Evolutionary conservation across 2,113 vertebrate species (phyloP).

Genomic region (Gnathonemus longibarbis): DNA sequence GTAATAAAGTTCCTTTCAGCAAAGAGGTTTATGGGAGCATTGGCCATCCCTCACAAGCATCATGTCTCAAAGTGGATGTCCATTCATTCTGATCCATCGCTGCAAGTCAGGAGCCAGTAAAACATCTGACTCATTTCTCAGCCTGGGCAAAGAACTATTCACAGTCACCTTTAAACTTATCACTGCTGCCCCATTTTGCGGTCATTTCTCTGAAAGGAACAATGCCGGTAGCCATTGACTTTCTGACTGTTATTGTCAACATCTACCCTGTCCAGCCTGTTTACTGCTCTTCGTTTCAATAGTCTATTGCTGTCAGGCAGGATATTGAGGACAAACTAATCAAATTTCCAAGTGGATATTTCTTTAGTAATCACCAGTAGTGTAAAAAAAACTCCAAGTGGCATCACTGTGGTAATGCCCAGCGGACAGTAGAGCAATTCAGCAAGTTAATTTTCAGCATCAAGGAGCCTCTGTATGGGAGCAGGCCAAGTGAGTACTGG

Average conservation of each 20-base stretch:
- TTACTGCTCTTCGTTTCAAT: slow-evolving; percentile 35
- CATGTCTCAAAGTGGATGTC: not conserved
- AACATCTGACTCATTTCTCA: not conserved
- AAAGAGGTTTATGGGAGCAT: not conserved
- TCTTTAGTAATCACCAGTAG: not conserved
- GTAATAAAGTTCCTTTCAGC: not conserved
- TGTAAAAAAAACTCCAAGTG: not conserved
- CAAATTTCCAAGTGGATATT: not conserved
- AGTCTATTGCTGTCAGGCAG: too few relatives aligned
- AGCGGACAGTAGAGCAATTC: not conserved
- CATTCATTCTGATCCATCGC: not conserved
- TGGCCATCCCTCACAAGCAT: not conserved
- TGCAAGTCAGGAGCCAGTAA: not conserved
- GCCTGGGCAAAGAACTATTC: not conserved
- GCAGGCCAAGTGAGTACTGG: not conserved
- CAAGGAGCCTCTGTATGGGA: not conserved
- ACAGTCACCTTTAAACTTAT: not conserved
- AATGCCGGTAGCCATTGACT: slow-evolving; percentile 19
- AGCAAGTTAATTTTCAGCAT: not conserved
- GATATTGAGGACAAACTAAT: not conserved
- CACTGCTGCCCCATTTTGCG: not conserved
- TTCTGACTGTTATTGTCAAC: slow-evolving; percentile 17
- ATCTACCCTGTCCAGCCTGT: slow-evolving; percentile 57
- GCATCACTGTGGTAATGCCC: not conserved
- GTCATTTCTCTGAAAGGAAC: not conserved